These are phyloP conservation scores for Uropetala carovei DNA, from an alignment of 2,888 invertebrate genomes.

Conservation along the genomic window DNA sequence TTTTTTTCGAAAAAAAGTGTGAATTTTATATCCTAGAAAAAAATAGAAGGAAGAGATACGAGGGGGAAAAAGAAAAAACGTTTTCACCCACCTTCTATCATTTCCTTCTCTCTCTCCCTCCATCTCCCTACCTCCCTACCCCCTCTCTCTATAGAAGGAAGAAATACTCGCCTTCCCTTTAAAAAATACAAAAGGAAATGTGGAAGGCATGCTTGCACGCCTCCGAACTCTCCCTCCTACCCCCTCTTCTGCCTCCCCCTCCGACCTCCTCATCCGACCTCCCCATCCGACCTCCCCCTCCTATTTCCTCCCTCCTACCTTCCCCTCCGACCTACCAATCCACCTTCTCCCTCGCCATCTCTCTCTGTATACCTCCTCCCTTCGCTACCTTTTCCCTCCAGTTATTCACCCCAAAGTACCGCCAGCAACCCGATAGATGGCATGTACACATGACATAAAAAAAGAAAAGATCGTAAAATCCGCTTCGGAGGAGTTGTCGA, in stretches of 20 bases:
- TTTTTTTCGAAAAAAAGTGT: background rate
- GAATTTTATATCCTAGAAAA: background rate
- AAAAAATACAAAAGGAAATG: background rate
- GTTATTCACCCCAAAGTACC: background rate
- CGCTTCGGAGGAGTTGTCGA: background rate
- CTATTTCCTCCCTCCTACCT: no score
- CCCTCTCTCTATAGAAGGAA: no score
- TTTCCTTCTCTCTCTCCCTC: background rate
- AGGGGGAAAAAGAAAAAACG: background rate
- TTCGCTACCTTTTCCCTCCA: background rate
- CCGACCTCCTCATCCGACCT: no score
- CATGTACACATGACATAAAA: background rate
- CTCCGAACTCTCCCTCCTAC: no score
- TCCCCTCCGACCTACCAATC: no score
- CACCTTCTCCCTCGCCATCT: no score
- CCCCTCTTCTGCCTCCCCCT: no score
- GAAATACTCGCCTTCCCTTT: background rate
- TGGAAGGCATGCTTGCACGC: no score
- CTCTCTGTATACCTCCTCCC: background rate
- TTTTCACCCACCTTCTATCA: background rate
- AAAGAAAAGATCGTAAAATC: background rate
- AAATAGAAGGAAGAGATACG: accelerated
- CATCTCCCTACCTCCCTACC: no score
- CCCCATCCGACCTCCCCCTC: no score
- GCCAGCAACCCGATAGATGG: background rate